phyloP scores from a whole-genome alignment of 2,888 invertebrate species.

The Parnassius apollo region DNA sequence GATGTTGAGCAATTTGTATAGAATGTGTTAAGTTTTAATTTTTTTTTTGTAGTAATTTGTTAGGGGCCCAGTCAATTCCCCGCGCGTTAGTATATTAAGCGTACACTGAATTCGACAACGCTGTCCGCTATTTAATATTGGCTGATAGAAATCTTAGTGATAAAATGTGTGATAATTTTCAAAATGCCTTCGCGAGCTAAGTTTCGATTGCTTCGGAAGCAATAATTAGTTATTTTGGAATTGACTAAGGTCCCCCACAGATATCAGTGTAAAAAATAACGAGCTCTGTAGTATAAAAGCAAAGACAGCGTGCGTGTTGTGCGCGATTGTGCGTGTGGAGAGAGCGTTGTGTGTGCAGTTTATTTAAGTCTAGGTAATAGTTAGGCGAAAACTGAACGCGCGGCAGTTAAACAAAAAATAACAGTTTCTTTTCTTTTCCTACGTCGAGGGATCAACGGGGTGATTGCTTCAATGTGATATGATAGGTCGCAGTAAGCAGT shows the following conservation, averaged over 20 bases:
- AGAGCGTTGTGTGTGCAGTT: conserved; percentile 44
- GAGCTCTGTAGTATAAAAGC: conserved; percentile 62
- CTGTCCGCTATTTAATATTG: conserved; percentile 43
- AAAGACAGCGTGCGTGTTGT: conserved; percentile 53
- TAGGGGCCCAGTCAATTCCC: conserved; percentile 74
- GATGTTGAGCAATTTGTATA: conserved; percentile 68
- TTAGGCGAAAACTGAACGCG: conserved; percentile 74
- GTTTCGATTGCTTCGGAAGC: conserved; percentile 45
- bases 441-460: conserved; percentile 72
- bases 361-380: conserved; percentile 76
- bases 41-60: conserved; percentile 48
- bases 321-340: conserved; percentile 42
- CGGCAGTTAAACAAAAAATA: conserved; percentile 49
- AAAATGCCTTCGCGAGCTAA: conserved; percentile 61
- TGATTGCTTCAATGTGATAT: conserved; percentile 64
- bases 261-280: conserved; percentile 67
- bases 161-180: conserved; percentile 64
- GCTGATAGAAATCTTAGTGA: conserved; percentile 51
- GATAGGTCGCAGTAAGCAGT: conserved; percentile 46
- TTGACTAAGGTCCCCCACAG: conserved; percentile 68
- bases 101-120: conserved; percentile 36
- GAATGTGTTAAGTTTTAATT: conserved; percentile 68
- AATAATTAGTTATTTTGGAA: conserved; percentile 48
- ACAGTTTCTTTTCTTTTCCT: conserved; percentile 60
- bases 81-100: conserved; percentile 38